Evolutionary conservation across 2,888 invertebrate species (phyloP), one percentile per base, ranked within the genome.

Genomic region (Rosalia funebris): DNA sequence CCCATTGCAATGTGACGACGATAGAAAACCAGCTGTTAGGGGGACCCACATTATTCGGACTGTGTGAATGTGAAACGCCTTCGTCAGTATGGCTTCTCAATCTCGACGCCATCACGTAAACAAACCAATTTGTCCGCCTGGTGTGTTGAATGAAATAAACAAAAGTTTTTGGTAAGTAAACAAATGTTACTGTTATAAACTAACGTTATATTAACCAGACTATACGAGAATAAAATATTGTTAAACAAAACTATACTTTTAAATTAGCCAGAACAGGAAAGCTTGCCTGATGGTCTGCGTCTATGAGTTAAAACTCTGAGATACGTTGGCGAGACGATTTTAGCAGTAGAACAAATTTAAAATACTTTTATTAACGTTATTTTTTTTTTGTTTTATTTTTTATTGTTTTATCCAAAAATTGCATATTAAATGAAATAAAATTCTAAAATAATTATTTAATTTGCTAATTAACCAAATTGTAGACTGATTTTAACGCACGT

Each of bases 61-160:
- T 42, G 42, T 25, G 42, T 58, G 41, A 57, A 60, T 62, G 39
- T 60, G 68, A 47, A 69, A 62, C 69, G 71, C 71, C 71, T 68
- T 65, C 64, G 56, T 48, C 65, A 63, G 59, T 58, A 70, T 69
- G 69, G 70, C 69, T 63, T 69, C 71, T 64, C 61, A 47, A 57
- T 65, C 48, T 44, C 69, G 77, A 76, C 77, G 77, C 77, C 77
- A 78, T 77, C 67, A 65, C 72, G 71, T 73, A 74, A 75, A 75
- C 73, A 75, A 71, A 71, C 67, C 66, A 65, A 74, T 72, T 69
- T 66, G 63, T 66, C 68, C 64, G 65, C 68, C 66, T 71, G 63
- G 68, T 70, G 62, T 58, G 59, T 61, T 55, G 54, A 59, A 63
- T 32, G 52, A 66, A 69, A 70, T 70, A 70, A 72, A 71, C 68